A percentile compares a stretch with the other conserved stretches of the same genome.
Evolutionary conservation across 2,888 invertebrate species (phyloP).

Genomic region (Notodonta dromedarius): DNA sequence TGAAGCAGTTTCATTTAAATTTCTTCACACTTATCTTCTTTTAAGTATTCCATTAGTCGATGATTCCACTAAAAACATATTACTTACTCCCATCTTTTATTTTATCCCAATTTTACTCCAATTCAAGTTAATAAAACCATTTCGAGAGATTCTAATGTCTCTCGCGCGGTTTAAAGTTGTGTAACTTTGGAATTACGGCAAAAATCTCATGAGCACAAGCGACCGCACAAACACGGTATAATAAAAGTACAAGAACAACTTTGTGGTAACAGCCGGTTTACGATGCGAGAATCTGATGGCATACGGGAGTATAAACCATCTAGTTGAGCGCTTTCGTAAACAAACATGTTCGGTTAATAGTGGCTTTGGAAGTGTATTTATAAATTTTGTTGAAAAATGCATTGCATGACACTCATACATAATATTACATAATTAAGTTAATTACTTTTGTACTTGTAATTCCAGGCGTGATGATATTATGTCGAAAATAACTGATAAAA

Average conservation of each 20-base stretch:
- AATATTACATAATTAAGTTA: too few species aligned
- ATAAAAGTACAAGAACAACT: conserved; percentile 56
- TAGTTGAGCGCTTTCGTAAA: neutral
- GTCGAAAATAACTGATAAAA: too few species aligned
- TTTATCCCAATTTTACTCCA: neutral
- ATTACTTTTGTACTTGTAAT: too few species aligned
- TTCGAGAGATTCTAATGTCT: conserved; percentile 8
- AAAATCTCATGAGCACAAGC: conserved; percentile 40
- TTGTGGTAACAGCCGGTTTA: conserved; percentile 44
- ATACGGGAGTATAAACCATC: conserved; percentile 20
- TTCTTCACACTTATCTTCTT: too few species aligned
- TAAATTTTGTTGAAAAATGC: too few species aligned
- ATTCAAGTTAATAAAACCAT: neutral
- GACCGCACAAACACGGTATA: conserved; percentile 45
- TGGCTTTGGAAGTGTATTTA: too few species aligned
- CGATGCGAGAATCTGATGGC: conserved; percentile 29
- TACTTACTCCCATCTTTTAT: neutral
- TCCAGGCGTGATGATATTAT: too few species aligned
- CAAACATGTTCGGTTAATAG: neutral
- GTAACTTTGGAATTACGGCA: conserved; percentile 49
- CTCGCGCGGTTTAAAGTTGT: conserved; percentile 30
- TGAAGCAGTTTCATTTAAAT: too few species aligned
- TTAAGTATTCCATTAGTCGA: too few species aligned
- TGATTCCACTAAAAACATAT: too few species aligned
- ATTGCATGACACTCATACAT: too few species aligned